phyloP scores from a whole-genome alignment of 1,140 invertebrate species.

The Rhagoletis zephyria region DNA sequence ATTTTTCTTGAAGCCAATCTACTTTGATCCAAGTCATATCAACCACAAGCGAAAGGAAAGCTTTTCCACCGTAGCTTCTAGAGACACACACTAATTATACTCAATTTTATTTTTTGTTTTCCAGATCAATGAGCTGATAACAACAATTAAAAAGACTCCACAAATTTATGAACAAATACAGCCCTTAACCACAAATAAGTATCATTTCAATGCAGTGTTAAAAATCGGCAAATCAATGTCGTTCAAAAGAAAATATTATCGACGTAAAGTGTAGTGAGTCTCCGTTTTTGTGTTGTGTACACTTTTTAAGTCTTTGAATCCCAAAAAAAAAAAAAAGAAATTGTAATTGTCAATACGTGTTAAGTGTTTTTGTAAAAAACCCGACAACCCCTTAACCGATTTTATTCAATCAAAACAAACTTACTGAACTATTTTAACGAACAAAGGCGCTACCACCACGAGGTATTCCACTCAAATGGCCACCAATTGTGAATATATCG shows the following conservation, averaged over 20 bases:
- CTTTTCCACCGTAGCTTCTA: neutral
- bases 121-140: neutral
- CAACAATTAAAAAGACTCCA: neutral
- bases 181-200: neutral
- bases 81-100: neutral
- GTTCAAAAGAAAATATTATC: conserved; percentile 65
- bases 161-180: neutral
- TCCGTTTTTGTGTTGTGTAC: conserved; percentile 1
- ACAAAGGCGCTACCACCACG: neutral
- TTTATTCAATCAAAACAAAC: neutral
- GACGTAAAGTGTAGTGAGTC: conserved; percentile 30
- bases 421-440: conserved; percentile 14
- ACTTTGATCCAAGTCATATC: neutral
- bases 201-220: neutral
- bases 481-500: conserved; percentile 66
- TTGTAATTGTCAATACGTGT: neutral
- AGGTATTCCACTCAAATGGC: conserved; percentile 61
- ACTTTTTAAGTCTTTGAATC: neutral
- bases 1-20: too few relatives aligned
- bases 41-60: neutral
- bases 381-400: too few relatives aligned
- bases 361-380: conserved; percentile 12
- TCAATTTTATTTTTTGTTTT: conserved; percentile 19
- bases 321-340: neutral
- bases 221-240: conserved; percentile 64